Percentiles rank a stretch among this genome's conserved stretches.
Conservation (phyloP, 2,888 invertebrate genomes). For the Xylota segnis region DNA sequence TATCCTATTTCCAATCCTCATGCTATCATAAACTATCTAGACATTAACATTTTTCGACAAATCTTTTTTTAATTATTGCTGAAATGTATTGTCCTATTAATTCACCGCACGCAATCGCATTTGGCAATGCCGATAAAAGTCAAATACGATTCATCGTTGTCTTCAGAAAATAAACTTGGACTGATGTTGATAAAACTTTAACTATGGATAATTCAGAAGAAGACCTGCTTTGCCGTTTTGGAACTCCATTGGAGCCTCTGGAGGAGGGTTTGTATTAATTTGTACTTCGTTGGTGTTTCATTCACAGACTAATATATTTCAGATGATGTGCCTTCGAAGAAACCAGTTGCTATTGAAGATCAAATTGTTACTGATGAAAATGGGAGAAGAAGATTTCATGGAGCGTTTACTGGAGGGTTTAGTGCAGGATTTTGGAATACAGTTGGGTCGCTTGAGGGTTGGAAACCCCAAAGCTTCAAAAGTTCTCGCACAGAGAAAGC, state of each 20-base stretch:
- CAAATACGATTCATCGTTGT: background rate
- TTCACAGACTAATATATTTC: slow-evolving; percentile 53
- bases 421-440: slow-evolving; percentile 99
- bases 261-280: slow-evolving; percentile 89
- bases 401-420: slow-evolving; percentile 99
- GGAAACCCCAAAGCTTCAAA: slow-evolving; percentile 95
- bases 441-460: slow-evolving; percentile 98
- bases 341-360: slow-evolving; percentile 92
- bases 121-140: background rate
- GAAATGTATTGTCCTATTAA: too few species aligned
- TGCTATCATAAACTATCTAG: too few species aligned
- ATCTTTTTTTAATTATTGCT: too few species aligned
- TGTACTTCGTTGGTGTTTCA: background rate
- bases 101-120: too few species aligned
- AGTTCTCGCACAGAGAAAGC: slow-evolving; percentile 93
- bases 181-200: background rate
- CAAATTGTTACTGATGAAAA: slow-evolving; percentile 95
- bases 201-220: slow-evolving; percentile 85
- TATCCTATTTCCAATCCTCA: too few species aligned
- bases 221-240: slow-evolving; percentile 89
- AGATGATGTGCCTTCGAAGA: slow-evolving; percentile 93
- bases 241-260: slow-evolving; percentile 91
- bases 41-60: too few species aligned
- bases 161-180: background rate
- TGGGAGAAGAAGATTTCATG: slow-evolving; percentile 97